phyloP scores from a whole-genome alignment of 37 sponge, comb jelly and placozoan species.

The Lycopodina hypogea region DNA sequence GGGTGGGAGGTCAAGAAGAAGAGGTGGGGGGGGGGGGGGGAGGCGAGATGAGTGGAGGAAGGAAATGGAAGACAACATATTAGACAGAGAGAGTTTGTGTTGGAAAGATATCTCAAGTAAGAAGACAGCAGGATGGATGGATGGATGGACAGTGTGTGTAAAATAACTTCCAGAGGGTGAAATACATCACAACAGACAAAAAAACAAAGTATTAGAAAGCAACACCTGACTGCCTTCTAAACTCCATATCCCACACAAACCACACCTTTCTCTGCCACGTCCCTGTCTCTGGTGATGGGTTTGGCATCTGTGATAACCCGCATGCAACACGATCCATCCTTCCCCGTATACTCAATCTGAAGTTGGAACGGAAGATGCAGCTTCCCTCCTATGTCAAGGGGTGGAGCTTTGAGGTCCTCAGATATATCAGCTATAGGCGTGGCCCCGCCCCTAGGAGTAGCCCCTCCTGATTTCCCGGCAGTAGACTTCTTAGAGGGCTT shows the following conservation, averaged over 20 bases:
- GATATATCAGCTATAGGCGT: background rate
- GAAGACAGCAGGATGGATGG: no score
- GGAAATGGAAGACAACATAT: background rate
- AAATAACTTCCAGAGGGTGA: no score
- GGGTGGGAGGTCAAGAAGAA: background rate
- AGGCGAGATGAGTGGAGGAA: background rate
- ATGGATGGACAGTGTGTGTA: background rate
- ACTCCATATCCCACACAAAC: background rate
- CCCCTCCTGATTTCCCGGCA: constrained; percentile 14
- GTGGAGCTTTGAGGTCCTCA: constrained; percentile 4
- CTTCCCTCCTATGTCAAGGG: constrained; percentile 64
- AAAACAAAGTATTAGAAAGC: no score
- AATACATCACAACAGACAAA: no score
- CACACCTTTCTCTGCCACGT: constrained; percentile 72
- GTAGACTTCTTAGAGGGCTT: background rate
- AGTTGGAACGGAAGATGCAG: constrained; percentile 82
- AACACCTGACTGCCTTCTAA: background rate
- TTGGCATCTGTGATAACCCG: constrained; percentile 75
- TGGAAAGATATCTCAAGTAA: no score
- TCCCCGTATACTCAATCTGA: constrained; percentile 73
- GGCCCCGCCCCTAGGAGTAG: constrained; percentile 4
- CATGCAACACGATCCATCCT: constrained; percentile 67
- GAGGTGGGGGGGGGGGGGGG: background rate
- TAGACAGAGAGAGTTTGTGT: no score
- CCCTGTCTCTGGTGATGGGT: constrained; percentile 77